phyloP scores from a whole-genome alignment of 2,113 vertebrate genomes.

The Cottus gobio region DNA sequence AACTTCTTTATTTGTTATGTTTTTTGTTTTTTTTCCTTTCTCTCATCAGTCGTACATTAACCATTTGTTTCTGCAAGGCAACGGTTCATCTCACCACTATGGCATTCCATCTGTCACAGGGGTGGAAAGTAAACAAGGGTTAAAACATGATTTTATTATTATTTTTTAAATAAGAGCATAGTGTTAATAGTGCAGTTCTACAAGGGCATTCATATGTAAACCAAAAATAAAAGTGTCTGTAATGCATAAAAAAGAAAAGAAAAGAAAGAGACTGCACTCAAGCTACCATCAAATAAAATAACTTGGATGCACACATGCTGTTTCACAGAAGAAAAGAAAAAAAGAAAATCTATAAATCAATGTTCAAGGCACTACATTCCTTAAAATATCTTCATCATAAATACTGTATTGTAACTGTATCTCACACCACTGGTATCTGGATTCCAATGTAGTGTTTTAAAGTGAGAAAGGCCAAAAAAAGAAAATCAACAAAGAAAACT shows the following conservation, averaged over 20 bases:
- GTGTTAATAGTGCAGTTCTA: slow-evolving; percentile 81
- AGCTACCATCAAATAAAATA: slow-evolving; percentile 76
- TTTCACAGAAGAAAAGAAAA: slow-evolving; percentile 85
- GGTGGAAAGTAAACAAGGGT: slow-evolving; percentile 74
- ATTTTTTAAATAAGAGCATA: slow-evolving; percentile 78
- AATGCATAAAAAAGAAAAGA: slow-evolving; percentile 70
- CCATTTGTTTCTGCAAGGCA: slow-evolving; percentile 73
- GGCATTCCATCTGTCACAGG: slow-evolving; percentile 72
- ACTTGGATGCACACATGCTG: slow-evolving; percentile 73
- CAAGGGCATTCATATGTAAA: slow-evolving; percentile 76
- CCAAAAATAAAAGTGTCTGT: slow-evolving; percentile 64
- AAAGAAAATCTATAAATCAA: slow-evolving; percentile 71
- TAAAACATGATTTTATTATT: slow-evolving; percentile 70
- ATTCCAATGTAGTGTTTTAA: slow-evolving; percentile 76
- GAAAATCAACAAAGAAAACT: slow-evolving; percentile 34
- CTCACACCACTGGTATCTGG: slow-evolving; percentile 63
- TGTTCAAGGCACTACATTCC: slow-evolving; percentile 93
- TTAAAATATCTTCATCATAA: slow-evolving; percentile 79
- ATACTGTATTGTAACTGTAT: slow-evolving; percentile 59
- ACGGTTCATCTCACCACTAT: slow-evolving; percentile 68
- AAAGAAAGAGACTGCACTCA: slow-evolving; percentile 61
- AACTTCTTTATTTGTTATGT: slow-evolving; percentile 9
- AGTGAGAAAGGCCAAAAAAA: slow-evolving; percentile 52
- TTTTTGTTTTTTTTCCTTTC: background rate
- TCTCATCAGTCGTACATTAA: slow-evolving; percentile 52